Base-by-base conservation (phyloP, 2,113 vertebrate species). In the Tautogolabrus adspersus region DNA sequence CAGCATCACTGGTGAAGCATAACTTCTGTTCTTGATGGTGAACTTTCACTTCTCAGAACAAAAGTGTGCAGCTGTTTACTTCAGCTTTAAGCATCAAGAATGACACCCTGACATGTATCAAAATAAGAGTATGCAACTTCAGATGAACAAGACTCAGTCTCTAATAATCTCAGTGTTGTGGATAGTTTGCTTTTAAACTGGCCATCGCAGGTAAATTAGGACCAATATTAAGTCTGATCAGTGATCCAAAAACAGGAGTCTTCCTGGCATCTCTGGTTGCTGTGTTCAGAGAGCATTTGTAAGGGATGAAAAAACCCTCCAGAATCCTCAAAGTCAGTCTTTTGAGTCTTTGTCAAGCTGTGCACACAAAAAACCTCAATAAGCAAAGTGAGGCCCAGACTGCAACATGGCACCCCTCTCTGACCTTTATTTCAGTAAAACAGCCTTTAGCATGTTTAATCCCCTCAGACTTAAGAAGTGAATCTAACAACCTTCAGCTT, bases 1-100 rank as follows among this genome's bases (percentile, higher is more conserved):
- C 2, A 1, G 81, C 81, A 56, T 72, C 51, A 66, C 73, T 70
- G 61, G 6, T 18, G 81, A 85, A 84, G 83, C 18, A 0, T 77
- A 19, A 62, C 54, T 49, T 52, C 40, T 44, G 42, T 34, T 73
- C 34, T 44, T 51, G n/a, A 49, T 49, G 0, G 15, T 34, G 42
- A 40, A 4, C 6, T 58, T 40, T 37, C 2, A 42, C 22, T 61
- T 0, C 30, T 51, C 6, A 7, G 10, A 22, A 34, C 34, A 18
- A 56, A 63, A 10, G 3, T 23, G 4, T 2, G 6, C 9, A 44
- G 12, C 9, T 13, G 44, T 46, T 46, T 15, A 46, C 44, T 13
- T 46, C 12, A 46, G 44, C 15, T 46, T 46, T 5, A 4, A 15
- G 8, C 3, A 10, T 46, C 44, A 46, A 46, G 11, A 13, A 46